Evolutionary conservation across 2,888 invertebrate genomes (phyloP), one percentile per base, ranked within the genome.

Genomic region (Julus scanicus): DNA sequence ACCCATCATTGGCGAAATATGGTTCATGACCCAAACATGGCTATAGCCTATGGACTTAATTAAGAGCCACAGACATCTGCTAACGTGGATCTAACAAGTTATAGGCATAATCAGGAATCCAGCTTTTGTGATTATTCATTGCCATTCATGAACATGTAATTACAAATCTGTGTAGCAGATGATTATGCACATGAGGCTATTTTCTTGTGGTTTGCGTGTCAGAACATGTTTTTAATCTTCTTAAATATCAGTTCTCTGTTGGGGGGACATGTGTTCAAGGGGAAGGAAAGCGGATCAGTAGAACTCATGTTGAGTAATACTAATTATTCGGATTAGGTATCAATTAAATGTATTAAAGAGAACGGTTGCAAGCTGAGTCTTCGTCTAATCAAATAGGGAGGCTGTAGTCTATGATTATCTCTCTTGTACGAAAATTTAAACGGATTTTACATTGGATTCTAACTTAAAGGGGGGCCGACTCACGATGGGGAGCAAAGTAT

Each of bases 201-300:
- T n/a, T 63, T n/a, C 17, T 8, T 8, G 20, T 20, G 29, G 29
- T 29, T n/a, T n/a, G 20, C 63, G 49, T 63, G n/a, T 63, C 20
- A 20, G 63, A 63, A 63, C 63, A 63, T 63, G 63, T 20, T 63
- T 63, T 63, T 63, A 63, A 63, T 63, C 63, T n/a, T 20, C 20
- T 63, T 63, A 63, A 20, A 63, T 63, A 20, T n/a, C 63, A 63
- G 63, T 17, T 63, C 63, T 63, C 63, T 63, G 63, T 17, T 63
- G 63, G 63, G 63, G 63, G 63, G 63, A 63, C 63, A 63, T 63
- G 63, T 63, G 63, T 63, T 63, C 20, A 5, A 63, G n/a, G 63
- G 63, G 63, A 63, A 63, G 63, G 63, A 63, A 63, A 63, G 63
- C 63, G 63, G 63, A 63, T 63, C 63, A 63, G 63, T 15, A 63